Evolutionary conservation across 2,113 vertebrate species (phyloP).

Genomic region (Andinoacara biseriatus): DNA sequence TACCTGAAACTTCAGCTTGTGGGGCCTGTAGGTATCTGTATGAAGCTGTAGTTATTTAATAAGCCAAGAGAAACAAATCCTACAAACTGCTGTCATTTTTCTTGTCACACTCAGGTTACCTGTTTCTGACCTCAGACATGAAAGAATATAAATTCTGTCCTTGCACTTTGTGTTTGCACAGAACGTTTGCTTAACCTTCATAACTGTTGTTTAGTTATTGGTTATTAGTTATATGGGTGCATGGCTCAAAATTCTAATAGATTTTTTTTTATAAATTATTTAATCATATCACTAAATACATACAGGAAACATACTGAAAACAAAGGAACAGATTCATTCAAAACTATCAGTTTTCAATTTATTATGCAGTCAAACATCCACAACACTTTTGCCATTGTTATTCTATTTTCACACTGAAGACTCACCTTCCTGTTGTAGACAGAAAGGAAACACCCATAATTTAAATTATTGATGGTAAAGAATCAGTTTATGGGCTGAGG

Average conservation of each 20-base stretch:
- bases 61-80: neutral
- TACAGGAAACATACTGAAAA: neutral
- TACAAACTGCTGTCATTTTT: neutral
- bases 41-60: neutral
- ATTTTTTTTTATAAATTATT: neutral
- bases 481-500: no score
- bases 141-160: neutral
- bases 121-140: no score
- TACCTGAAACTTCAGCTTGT: neutral
- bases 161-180: neutral
- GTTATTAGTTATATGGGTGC: no score
- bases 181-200: no score
- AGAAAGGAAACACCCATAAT: neutral
- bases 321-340: no score
- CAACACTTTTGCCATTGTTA: neutral
- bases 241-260: neutral
- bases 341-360: neutral
- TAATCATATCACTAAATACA: neutral
- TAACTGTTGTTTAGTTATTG: no score
- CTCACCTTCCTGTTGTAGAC: neutral
- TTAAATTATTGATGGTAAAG: neutral
- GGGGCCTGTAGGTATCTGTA: accelerated
- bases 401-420: neutral
- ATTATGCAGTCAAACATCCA: neutral
- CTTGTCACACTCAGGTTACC: neutral